These are phyloP conservation scores for Pimephales promelas DNA, from an alignment of 2,113 vertebrate species.

Conservation along the genomic window DNA sequence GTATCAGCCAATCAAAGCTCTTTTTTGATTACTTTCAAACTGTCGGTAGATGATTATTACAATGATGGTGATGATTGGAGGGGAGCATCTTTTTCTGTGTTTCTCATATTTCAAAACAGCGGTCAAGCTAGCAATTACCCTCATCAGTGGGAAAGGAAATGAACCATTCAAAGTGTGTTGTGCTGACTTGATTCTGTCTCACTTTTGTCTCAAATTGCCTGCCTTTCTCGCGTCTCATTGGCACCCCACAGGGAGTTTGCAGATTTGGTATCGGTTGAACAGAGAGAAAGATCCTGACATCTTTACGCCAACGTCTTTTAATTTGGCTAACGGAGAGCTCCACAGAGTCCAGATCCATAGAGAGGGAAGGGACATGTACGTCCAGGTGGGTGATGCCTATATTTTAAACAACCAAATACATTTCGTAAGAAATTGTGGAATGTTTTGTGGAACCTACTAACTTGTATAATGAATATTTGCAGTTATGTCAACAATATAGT, in stretches of 20 bases:
- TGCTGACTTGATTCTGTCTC: constrained; percentile 28
- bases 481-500: neutral
- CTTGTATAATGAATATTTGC: neutral
- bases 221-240: constrained; percentile 15
- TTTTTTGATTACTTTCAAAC: constrained; percentile 39
- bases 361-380: constrained; percentile 76
- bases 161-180: neutral
- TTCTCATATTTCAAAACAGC: constrained; percentile 28
- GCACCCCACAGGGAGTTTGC: constrained; percentile 82
- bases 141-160: constrained; percentile 30
- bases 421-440: neutral
- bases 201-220: neutral
- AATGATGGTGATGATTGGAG: constrained; percentile 36
- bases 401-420: neutral
- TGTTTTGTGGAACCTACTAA: neutral
- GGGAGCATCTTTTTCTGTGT: constrained; percentile 14
- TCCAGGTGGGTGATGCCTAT: constrained; percentile 75
- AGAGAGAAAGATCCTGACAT: constrained; percentile 74
- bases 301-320: constrained; percentile 76
- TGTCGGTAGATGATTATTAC: constrained; percentile 16
- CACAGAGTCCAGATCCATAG: constrained; percentile 80
- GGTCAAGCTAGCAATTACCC: constrained; percentile 20
- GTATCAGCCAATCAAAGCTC: constrained; percentile 2
- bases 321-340: constrained; percentile 80
- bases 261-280: constrained; percentile 81